Percentiles rank a stretch among this genome's conserved stretches.
These are phyloP conservation scores for Pteronura brasiliensis DNA, from an alignment of 2,113 vertebrate species.

Conservation along the genomic window DNA sequence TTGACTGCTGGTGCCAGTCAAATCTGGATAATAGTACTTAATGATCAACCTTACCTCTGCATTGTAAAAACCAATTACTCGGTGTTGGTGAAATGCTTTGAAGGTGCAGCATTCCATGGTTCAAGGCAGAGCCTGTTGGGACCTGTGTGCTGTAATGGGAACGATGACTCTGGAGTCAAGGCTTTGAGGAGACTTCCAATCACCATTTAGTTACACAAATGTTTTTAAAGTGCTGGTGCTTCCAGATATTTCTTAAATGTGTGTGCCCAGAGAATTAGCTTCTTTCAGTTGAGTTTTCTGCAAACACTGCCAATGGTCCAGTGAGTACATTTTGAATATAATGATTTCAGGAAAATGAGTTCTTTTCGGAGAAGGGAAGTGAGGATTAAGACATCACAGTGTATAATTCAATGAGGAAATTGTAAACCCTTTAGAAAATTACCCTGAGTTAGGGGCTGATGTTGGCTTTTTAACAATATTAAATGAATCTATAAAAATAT, in stretches of 20 bases:
- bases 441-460: not conserved
- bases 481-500: not conserved
- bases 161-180: not conserved
- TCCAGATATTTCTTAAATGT: slow-evolving; percentile 7
- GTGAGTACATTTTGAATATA: not conserved
- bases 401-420: slow-evolving; percentile 8
- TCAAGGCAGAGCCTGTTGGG: not conserved
- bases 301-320: not conserved
- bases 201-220: not conserved
- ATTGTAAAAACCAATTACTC: slow-evolving; percentile 17
- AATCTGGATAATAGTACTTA: slow-evolving; percentile 17
- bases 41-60: not conserved
- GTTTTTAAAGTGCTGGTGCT: slow-evolving; percentile 16
- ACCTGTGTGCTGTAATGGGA: slow-evolving; percentile 23
- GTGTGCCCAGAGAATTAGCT: not conserved
- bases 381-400: not conserved
- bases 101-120: not conserved
- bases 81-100: slow-evolving; percentile 39
- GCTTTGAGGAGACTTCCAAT: not conserved
- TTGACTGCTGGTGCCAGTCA: not conserved
- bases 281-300: not conserved
- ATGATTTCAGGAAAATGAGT: not conserved
- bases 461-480: not conserved
- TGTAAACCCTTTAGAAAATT: not conserved
- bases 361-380: slow-evolving; percentile 24